Evolutionary conservation across 2,888 invertebrate species (phyloP).

Genomic region (Lobophora halterata): DNA sequence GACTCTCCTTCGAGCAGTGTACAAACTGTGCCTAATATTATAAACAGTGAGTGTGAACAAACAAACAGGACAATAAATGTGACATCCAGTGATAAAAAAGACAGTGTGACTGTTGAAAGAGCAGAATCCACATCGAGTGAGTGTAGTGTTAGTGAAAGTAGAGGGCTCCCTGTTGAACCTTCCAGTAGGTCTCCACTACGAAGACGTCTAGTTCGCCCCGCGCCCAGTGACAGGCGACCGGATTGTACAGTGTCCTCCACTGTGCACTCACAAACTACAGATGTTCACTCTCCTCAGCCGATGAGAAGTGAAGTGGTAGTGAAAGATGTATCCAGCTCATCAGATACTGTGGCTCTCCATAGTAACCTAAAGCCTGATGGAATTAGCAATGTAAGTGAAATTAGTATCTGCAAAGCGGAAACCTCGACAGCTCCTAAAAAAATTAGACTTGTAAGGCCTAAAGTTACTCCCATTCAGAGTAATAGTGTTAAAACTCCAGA

Average conservation of each 20-base stretch:
- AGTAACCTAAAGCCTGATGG: constrained; percentile 67
- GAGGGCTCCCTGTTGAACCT: constrained; percentile 43
- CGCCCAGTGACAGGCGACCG: constrained; percentile 61
- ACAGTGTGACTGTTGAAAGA: constrained; percentile 71
- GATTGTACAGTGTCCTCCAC: constrained; percentile 75
- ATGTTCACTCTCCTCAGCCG: constrained; percentile 47
- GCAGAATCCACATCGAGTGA: constrained; percentile 76
- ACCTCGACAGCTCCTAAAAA: constrained; percentile 69
- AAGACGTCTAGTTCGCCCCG: constrained; percentile 65
- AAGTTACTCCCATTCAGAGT: constrained; percentile 48
- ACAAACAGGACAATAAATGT: constrained; percentile 69
- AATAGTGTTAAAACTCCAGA: constrained; percentile 43
- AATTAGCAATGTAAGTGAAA: constrained; percentile 72
- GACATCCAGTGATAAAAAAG: constrained; percentile 68
- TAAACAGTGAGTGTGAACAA: constrained; percentile 53
- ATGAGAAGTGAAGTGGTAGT: constrained; percentile 52
- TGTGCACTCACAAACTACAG: constrained; percentile 57
- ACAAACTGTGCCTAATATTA: constrained; percentile 49
- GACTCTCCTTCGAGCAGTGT: constrained; percentile 58
- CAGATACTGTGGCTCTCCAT: constrained; percentile 63
- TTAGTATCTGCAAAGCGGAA: constrained; percentile 77
- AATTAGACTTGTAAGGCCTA: constrained; percentile 74
- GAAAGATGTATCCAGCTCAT: constrained; percentile 76
- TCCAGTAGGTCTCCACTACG: constrained; percentile 59
- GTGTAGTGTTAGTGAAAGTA: constrained; percentile 65